Evolutionary conservation across 1,140 invertebrate species (phyloP).

Genomic region (Luehdorfia chinensis): DNA sequence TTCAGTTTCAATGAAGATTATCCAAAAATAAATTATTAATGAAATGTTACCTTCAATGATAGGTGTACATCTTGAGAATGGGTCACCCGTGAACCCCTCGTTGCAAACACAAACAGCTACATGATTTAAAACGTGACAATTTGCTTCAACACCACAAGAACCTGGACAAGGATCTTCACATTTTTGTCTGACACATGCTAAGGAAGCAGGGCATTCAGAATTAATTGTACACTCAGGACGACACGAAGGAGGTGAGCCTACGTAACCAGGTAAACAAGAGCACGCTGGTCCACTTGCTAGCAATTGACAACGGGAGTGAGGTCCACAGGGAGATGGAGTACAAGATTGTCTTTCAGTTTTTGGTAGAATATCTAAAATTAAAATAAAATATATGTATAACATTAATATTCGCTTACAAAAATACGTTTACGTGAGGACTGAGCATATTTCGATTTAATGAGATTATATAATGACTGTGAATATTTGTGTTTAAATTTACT

Average conservation of each 20-base stretch:
- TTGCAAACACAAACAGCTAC: slow-evolving; percentile 86
- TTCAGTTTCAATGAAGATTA: not conserved
- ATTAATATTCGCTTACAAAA: not conserved
- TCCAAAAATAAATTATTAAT: not conserved
- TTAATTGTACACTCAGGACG: slow-evolving; percentile 85
- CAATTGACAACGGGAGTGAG: slow-evolving; percentile 87
- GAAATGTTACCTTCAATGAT: slow-evolving; percentile 67
- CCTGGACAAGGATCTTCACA: slow-evolving; percentile 87
- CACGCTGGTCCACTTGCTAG: slow-evolving; percentile 84
- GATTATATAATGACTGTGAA: no score
- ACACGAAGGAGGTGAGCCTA: slow-evolving; percentile 86
- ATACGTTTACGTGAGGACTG: no score
- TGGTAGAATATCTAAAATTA: slow-evolving; percentile 51
- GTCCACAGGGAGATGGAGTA: slow-evolving; percentile 88
- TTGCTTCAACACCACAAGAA: slow-evolving; percentile 85
- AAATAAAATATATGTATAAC: slow-evolving; percentile 5
- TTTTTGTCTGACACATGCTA: slow-evolving; percentile 84
- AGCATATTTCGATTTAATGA: no score
- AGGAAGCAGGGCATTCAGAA: slow-evolving; percentile 83
- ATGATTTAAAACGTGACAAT: slow-evolving; percentile 85
- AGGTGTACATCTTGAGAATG: slow-evolving; percentile 82
- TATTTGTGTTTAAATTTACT: slow-evolving; percentile 39
- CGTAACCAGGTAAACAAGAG: slow-evolving; percentile 85
- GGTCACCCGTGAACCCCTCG: slow-evolving; percentile 85
- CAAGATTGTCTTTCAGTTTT: slow-evolving; percentile 83